Conservation (phyloP, 2,888 invertebrate genomes). For the Pristionchus arcanus region DNA sequence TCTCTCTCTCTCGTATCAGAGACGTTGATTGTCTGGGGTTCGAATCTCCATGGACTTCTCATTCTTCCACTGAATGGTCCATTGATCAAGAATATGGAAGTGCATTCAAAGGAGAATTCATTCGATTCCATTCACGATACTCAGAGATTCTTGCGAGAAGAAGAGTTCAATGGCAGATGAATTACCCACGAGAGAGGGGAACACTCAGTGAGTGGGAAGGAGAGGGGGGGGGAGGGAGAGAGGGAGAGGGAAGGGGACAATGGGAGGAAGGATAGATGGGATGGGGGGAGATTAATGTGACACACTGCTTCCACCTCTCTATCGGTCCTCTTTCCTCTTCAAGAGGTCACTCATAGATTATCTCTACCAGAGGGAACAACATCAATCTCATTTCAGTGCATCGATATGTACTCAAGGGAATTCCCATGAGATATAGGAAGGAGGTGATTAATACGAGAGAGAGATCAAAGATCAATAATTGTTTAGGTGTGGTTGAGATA, state of each 20-base stretch:
- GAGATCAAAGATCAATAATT: not conserved
- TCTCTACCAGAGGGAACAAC: too few species aligned
- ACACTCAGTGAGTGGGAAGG: constrained; percentile 57
- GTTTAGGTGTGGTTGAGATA: constrained; percentile 64
- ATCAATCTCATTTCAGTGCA: constrained; percentile 63
- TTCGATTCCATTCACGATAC: constrained; percentile 62
- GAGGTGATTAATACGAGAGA: constrained; percentile 12
- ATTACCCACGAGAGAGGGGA: constrained; percentile 62
- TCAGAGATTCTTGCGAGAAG: constrained; percentile 63
- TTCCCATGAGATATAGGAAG: constrained; percentile 57
- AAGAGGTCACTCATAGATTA: too few species aligned
- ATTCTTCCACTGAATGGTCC: constrained; percentile 7
- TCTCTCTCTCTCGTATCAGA: constrained; percentile 52
- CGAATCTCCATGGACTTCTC: constrained; percentile 61
- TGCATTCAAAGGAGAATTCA: constrained; percentile 59
- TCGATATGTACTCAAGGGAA: constrained; percentile 68
- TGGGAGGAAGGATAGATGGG: not conserved
- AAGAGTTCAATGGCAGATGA: constrained; percentile 65
- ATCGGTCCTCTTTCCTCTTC: not conserved
- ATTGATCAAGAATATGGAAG: not conserved
- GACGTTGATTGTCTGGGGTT: constrained; percentile 69
- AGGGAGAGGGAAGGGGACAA: not conserved
- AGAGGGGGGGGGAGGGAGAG: constrained; percentile 5
- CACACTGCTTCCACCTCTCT: not conserved
- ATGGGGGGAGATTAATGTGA: constrained; percentile 31